Percentiles rank a stretch among this genome's conserved stretches.
Conservation (phyloP, 2,888 invertebrate genomes). For the Gandaritis pyraliata region DNA sequence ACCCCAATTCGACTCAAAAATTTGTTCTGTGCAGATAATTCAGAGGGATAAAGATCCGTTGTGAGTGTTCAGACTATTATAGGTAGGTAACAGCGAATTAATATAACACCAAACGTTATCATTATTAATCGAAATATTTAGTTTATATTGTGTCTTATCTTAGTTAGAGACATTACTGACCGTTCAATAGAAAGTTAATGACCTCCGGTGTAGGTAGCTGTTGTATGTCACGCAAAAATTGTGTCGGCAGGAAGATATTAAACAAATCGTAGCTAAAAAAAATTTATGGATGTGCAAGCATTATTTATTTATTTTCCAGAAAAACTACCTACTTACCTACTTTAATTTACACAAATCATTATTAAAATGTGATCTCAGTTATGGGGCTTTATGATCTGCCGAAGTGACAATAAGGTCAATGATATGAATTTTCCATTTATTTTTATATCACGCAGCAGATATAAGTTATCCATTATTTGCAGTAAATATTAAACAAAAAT, state of each 20-base stretch:
- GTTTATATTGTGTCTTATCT: conserved; percentile 50
- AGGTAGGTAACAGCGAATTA: conserved; percentile 28
- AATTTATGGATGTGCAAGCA: conserved; percentile 41
- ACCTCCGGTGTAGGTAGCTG: conserved; percentile 62
- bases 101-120: conserved; percentile 43
- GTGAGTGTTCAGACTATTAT: too few species aligned
- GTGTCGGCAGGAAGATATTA: conserved; percentile 60
- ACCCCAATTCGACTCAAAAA: too few species aligned
- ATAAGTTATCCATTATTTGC: conserved; percentile 9
- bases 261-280: conserved; percentile 39
- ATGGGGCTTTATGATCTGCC: too few species aligned
- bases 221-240: conserved; percentile 55
- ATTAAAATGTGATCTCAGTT: neutral
- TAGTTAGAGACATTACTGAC: conserved; percentile 59
- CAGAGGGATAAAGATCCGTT: too few species aligned
- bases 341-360: neutral
- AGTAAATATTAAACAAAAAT: conserved; percentile 51
- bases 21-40: too few species aligned
- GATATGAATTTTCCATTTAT: too few species aligned
- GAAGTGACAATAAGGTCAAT: too few species aligned
- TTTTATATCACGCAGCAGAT: neutral
- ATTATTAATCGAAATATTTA: too few species aligned
- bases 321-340: too few species aligned
- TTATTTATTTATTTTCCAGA: conserved; percentile 32
- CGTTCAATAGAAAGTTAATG: conserved; percentile 71